Percentiles rank a stretch among this genome's conserved stretches.
Evolutionary conservation across 2,113 vertebrate species (phyloP).

Genomic region (Daboia siamensis): DNA sequence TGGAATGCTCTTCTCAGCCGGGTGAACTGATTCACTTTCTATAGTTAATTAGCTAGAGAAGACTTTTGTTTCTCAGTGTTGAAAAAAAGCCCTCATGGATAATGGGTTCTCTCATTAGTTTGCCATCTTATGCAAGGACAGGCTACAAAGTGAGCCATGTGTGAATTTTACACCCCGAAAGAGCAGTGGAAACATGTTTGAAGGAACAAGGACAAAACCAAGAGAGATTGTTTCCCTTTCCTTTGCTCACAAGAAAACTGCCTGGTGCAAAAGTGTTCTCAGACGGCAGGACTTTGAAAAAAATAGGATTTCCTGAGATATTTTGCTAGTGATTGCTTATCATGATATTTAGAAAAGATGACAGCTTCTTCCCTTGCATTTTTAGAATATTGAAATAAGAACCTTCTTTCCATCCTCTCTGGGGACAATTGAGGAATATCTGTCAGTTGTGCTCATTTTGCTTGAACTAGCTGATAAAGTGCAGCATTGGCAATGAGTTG

Average conservation of each 20-base stretch:
- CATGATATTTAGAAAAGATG: not conserved
- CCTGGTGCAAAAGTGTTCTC: not conserved
- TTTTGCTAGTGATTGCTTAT: not conserved
- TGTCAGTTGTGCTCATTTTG: conserved; percentile 9
- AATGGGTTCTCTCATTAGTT: not conserved
- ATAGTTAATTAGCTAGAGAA: not conserved
- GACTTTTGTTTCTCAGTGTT: not conserved
- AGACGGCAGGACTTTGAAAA: not conserved
- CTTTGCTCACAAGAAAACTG: not conserved
- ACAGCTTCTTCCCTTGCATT: not conserved
- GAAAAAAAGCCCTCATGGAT: not conserved
- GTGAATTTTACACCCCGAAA: not conserved
- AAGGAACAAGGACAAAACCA: not conserved
- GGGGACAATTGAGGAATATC: not conserved
- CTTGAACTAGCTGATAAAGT: conserved; percentile 40
- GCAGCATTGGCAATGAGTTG: conserved; percentile 17
- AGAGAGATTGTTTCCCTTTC: not conserved
- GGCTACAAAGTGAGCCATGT: not conserved
- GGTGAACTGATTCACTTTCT: not conserved
- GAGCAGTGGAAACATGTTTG: not conserved
- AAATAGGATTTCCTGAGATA: not conserved
- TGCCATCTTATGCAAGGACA: not conserved
- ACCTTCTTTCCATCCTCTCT: not conserved
- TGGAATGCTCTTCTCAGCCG: not conserved
- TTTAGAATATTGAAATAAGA: not conserved